These are phyloP conservation scores for Cyprinus carpio DNA, from an alignment of 2,113 vertebrate genomes.

Conservation along the genomic window DNA sequence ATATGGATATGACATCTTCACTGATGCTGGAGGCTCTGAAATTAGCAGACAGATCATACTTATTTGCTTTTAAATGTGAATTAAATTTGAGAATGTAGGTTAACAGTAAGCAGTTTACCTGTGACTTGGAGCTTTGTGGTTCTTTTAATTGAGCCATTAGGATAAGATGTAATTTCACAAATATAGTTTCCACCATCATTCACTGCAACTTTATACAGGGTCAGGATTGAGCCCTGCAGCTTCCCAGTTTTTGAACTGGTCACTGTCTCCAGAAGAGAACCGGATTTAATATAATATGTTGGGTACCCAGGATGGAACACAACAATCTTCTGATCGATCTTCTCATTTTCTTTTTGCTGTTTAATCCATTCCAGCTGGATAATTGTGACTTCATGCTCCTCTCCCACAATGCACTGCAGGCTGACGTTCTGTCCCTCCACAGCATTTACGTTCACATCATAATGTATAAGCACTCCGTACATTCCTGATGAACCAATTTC, in stretches of 20 bases:
- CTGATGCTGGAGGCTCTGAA: constrained; percentile 32
- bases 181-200: constrained; percentile 61
- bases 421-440: constrained; percentile 61
- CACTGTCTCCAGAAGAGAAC: constrained; percentile 20
- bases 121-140: constrained; percentile 60
- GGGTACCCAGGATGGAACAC: rapidly evolving
- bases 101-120: constrained; percentile 57
- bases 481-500: constrained; percentile 64
- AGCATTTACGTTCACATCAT: constrained; percentile 42
- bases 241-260: rapidly evolving
- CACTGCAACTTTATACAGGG: constrained; percentile 45
- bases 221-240: constrained; percentile 39
- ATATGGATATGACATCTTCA: neutral
- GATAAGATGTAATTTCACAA: constrained; percentile 64
- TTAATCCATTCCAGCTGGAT: constrained; percentile 65
- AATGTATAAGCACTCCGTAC: neutral
- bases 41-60: neutral
- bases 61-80: neutral
- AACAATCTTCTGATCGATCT: constrained; percentile 48
- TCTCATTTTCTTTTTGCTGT: neutral
- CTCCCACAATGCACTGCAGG: constrained; percentile 56
- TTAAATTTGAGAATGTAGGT: neutral
- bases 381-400: neutral
- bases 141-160: constrained; percentile 35
- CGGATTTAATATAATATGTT: rapidly evolving